phyloP scores from a whole-genome alignment of 2,888 invertebrate species.

The Dioctria rufipes region DNA sequence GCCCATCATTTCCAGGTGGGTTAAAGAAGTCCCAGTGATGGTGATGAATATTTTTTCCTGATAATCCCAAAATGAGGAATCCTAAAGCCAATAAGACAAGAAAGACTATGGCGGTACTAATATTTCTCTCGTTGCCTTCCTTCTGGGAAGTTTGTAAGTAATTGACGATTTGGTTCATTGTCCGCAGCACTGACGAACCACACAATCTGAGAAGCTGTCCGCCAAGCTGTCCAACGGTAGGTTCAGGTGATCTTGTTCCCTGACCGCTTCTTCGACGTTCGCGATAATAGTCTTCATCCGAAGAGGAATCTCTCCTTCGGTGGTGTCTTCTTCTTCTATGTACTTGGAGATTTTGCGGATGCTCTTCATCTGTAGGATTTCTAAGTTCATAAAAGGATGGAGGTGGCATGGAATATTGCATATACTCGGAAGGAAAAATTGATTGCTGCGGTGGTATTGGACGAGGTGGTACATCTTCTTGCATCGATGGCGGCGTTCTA shows the following conservation, averaged over 20 bases:
- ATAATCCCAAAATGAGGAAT: slow-evolving; percentile 82
- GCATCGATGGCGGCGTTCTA: slow-evolving; percentile 8
- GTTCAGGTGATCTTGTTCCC: slow-evolving; percentile 74
- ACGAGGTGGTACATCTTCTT: slow-evolving; percentile 70
- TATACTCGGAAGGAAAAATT: slow-evolving; percentile 69
- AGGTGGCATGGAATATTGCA: slow-evolving; percentile 74
- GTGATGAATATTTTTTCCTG: slow-evolving; percentile 82
- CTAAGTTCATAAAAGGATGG: slow-evolving; percentile 72
- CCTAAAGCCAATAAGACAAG: slow-evolving; percentile 85
- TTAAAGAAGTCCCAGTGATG: slow-evolving; percentile 93
- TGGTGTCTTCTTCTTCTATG: slow-evolving; percentile 73
- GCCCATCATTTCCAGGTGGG: slow-evolving; percentile 78
- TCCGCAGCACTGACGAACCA: slow-evolving; percentile 76
- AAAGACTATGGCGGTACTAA: slow-evolving; percentile 83
- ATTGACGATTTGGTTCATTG: slow-evolving; percentile 80
- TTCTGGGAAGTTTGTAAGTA: slow-evolving; percentile 74
- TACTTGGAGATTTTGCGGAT: slow-evolving; percentile 68
- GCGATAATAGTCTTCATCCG: slow-evolving; percentile 73
- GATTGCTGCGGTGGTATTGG: slow-evolving; percentile 73
- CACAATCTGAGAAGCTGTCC: slow-evolving; percentile 81
- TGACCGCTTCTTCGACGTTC: slow-evolving; percentile 69
- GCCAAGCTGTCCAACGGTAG: slow-evolving; percentile 79
- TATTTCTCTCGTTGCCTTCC: slow-evolving; percentile 75
- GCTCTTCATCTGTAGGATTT: slow-evolving; percentile 69
- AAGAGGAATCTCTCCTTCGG: slow-evolving; percentile 73